A percentile compares a stretch with the other conserved stretches of the same genome.
Conservation (phyloP, 2,797 vertebrate genomes). For the Antennarius maculatus region DNA sequence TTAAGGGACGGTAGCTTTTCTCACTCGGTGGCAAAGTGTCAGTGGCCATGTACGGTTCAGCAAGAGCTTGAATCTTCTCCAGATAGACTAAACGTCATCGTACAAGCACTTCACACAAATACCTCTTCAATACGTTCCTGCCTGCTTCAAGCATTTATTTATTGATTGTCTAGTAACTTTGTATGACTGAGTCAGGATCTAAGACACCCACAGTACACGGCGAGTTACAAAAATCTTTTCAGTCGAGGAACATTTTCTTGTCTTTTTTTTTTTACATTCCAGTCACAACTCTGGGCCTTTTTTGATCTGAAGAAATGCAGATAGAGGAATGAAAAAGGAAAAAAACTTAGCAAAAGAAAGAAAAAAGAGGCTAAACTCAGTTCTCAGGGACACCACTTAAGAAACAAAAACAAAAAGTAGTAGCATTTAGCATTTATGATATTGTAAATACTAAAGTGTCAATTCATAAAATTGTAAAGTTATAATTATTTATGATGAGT, state of each 20-base stretch:
- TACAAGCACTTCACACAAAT: slow-evolving; percentile 82
- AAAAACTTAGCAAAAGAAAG: slow-evolving; percentile 83
- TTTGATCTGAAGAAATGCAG: slow-evolving; percentile 65
- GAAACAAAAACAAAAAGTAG: slow-evolving; percentile 92
- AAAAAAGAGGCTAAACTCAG: slow-evolving; percentile 85
- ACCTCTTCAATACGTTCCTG: slow-evolving; percentile 73
- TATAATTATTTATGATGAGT: slow-evolving; percentile 99
- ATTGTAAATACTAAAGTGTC: slow-evolving; percentile 99
- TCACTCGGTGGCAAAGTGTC: slow-evolving; percentile 37
- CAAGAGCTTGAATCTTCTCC: slow-evolving; percentile 55
- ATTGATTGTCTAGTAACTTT: slow-evolving; percentile 58
- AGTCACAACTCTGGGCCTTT: slow-evolving; percentile 64
- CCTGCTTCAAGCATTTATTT: slow-evolving; percentile 74
- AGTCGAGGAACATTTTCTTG: slow-evolving; percentile 50
- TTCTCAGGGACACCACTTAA: slow-evolving; percentile 99
- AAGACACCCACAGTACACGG: slow-evolving; percentile 26
- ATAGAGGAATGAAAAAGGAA: slow-evolving; percentile 53
- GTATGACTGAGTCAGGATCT: slow-evolving; percentile 51
- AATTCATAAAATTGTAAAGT: slow-evolving; percentile 99
- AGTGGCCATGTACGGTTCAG: slow-evolving; percentile 46
- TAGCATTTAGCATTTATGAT: slow-evolving; percentile 96
- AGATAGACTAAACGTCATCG: slow-evolving; percentile 54
- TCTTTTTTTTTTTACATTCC: slow-evolving; percentile 73
- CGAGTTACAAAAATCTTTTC: slow-evolving; percentile 16
- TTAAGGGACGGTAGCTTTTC: slow-evolving; percentile 6